A percentile compares a stretch with the other conserved stretches of the same genome.
Evolutionary conservation across 2,888 invertebrate species (phyloP).

Genomic region (Anarsia innoxiella): DNA sequence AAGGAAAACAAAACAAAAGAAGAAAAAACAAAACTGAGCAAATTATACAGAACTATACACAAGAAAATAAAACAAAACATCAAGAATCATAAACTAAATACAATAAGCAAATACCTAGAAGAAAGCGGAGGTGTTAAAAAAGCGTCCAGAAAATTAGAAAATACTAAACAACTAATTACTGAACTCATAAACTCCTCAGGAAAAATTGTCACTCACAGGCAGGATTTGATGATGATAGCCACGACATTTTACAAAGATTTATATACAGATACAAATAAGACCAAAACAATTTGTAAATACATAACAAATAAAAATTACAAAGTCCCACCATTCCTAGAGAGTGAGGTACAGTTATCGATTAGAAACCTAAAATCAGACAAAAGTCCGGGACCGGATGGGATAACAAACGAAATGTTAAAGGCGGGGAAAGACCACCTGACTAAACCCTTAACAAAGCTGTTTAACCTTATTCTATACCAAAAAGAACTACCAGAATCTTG

Average conservation of each 20-base stretch:
- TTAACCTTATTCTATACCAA: background rate
- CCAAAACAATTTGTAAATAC: background rate
- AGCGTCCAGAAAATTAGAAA: background rate
- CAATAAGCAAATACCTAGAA: background rate
- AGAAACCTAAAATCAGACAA: constrained; percentile 1
- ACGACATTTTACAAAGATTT: constrained; percentile 1
- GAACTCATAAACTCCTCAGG: background rate
- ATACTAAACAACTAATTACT: background rate
- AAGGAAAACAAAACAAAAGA: background rate
- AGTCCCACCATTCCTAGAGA: background rate
- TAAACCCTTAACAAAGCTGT: constrained; percentile 1
- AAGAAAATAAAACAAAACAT: background rate
- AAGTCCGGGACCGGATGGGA: constrained; percentile 1
- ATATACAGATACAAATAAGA: background rate
- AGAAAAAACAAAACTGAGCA: constrained; percentile 1
- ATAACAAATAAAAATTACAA: background rate
- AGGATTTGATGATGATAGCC: background rate
- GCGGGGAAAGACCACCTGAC: background rate
- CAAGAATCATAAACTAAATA: background rate
- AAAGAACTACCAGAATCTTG: constrained; percentile 1
- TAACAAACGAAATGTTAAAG: constrained; percentile 7
- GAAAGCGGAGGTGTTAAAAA: background rate
- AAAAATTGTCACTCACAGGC: background rate
- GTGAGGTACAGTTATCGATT: constrained; percentile 1
- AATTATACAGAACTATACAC: background rate